Conservation (phyloP, 2,113 vertebrate species). For the Crotalus helleri region DNA sequence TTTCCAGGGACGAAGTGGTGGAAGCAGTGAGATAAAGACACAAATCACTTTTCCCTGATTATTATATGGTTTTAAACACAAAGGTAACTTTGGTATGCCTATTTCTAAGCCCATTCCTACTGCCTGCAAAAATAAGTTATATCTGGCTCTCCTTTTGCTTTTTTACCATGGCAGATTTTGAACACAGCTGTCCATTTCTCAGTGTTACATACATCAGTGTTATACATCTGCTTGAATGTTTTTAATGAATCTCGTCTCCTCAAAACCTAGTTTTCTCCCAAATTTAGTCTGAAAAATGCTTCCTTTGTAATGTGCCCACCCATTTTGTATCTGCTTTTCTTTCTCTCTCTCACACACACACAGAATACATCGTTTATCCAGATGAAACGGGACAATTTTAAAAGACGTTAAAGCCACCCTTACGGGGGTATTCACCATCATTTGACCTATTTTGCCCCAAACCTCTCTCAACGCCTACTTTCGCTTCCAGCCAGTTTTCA, state of each 20-base stretch:
- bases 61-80: neutral
- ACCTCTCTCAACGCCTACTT: neutral
- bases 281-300: neutral
- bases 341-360: neutral
- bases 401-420: neutral
- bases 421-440: neutral
- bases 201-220: neutral
- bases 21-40: neutral
- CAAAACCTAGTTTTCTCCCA: neutral
- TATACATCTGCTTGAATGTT: neutral
- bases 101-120: neutral
- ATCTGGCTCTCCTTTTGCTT: neutral
- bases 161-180: neutral
- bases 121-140: neutral
- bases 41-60: neutral
- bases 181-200: neutral
- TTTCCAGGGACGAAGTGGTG: neutral
- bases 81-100: neutral
- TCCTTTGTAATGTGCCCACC: neutral
- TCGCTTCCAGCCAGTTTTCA: neutral
- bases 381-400: neutral
- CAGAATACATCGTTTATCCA: neutral
- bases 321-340: neutral
- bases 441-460: neutral
- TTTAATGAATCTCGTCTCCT: neutral